These are phyloP conservation scores for Gonioctena quinquepunctata DNA, from an alignment of 1,140 invertebrate genomes.

Conservation along the genomic window DNA sequence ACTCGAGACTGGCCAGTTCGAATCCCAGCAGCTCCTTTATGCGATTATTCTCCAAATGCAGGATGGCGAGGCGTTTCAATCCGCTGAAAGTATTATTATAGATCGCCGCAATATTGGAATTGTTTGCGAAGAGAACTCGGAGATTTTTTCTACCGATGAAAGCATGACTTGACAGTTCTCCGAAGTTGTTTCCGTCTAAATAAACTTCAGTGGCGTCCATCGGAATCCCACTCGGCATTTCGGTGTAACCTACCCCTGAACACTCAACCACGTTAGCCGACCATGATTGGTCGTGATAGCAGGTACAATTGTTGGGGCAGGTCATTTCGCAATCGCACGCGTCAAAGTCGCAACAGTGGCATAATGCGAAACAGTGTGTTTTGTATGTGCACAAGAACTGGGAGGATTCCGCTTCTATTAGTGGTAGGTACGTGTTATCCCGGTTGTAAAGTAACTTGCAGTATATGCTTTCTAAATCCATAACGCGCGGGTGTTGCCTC, in stretches of 20 bases:
- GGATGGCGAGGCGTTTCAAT: conserved; percentile 71
- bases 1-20: conserved; percentile 81
- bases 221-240: conserved; percentile 84
- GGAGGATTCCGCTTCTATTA: conserved; percentile 81
- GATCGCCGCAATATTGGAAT: conserved; percentile 81
- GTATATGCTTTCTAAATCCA: conserved; percentile 89
- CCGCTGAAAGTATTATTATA: conserved; percentile 91
- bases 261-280: conserved; percentile 92
- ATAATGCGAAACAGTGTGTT: conserved; percentile 89
- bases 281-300: conserved; percentile 94
- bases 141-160: conserved; percentile 90
- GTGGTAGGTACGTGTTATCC: conserved; percentile 77
- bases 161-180: conserved; percentile 83
- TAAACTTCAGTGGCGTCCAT: conserved; percentile 95
- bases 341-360: conserved; percentile 93
- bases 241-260: conserved; percentile 75
- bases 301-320: conserved; percentile 90
- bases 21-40: conserved; percentile 79
- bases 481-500: conserved; percentile 83
- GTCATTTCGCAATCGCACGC: conserved; percentile 96
- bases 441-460: conserved; percentile 87
- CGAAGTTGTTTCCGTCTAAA: conserved; percentile 88
- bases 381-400: conserved; percentile 92
- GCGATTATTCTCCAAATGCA: conserved; percentile 85
- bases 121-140: conserved; percentile 84